A percentile compares a stretch with the other conserved stretches of the same genome.
Conservation (phyloP, 2,888 invertebrate species). For the Agrotis puta region DNA sequence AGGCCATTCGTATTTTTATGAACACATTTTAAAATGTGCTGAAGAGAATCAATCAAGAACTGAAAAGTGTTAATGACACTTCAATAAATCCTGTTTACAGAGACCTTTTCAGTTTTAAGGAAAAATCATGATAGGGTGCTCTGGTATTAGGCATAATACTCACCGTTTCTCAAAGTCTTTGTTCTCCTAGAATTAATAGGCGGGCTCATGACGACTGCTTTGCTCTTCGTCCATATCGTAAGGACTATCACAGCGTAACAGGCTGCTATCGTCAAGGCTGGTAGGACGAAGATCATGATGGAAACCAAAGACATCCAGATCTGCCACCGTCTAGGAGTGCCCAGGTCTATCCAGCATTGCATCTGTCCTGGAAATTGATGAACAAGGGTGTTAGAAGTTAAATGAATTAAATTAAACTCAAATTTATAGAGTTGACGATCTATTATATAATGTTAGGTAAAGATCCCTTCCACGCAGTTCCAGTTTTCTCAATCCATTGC, state of each 20-base stretch:
- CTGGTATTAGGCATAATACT: constrained; percentile 7
- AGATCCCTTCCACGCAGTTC: too few species aligned
- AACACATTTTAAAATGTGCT: too few species aligned
- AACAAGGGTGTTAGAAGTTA: not conserved
- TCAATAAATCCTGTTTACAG: too few species aligned
- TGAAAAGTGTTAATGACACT: too few species aligned
- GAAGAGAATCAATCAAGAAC: too few species aligned
- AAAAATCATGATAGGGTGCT: too few species aligned
- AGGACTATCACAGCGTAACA: constrained; percentile 97
- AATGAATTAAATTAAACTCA: too few species aligned
- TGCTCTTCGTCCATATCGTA: constrained; percentile 97
- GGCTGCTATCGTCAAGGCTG: constrained; percentile 96
- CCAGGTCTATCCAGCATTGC: constrained; percentile 97
- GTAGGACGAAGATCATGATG: constrained; percentile 95
- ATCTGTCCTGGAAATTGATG: constrained; percentile 89
- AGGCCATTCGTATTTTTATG: too few species aligned
- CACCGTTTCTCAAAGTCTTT: constrained; percentile 81
- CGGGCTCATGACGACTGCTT: constrained; percentile 92
- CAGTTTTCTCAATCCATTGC: too few species aligned
- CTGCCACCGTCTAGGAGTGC: constrained; percentile 94
- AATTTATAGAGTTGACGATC: not conserved
- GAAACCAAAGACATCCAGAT: constrained; percentile 97
- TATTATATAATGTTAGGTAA: too few species aligned
- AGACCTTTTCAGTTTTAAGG: too few species aligned
- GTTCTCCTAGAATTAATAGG: constrained; percentile 86